A percentile compares a stretch with the other conserved stretches of the same genome.
phyloP scores from a whole-genome alignment of 1,140 invertebrate genomes.

The Portunus trituberculatus region DNA sequence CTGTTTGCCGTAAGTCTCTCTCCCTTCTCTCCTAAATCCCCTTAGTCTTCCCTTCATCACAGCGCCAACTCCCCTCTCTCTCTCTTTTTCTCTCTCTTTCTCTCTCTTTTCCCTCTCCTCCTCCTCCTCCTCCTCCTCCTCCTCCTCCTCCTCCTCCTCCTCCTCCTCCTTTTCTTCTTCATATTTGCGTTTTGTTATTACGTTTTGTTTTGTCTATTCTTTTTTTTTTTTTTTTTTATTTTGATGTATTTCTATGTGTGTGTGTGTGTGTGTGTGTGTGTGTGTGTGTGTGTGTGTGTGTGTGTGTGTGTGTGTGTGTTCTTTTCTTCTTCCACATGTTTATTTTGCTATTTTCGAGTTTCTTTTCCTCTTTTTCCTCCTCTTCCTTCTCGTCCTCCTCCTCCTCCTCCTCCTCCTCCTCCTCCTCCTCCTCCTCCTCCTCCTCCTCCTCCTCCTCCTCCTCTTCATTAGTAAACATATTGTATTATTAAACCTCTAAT shows the following conservation, averaged over 20 bases:
- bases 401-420: no score
- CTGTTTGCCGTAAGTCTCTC: not conserved
- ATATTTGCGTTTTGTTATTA: not conserved
- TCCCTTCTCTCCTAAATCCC: not conserved
- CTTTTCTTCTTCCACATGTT: no score
- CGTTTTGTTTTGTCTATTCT: not conserved
- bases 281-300: conserved; percentile 16
- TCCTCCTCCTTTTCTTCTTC: not conserved
- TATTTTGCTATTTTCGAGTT: not conserved
- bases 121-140: conserved; percentile 16
- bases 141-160: conserved; percentile 32
- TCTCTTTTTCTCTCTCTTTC: not conserved
- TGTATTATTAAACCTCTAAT: not conserved
- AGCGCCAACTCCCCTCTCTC: not conserved
- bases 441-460: not conserved
- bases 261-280: not conserved
- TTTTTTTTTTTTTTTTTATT: not conserved
- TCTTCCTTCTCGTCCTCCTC: not conserved
- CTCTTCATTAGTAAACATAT: not conserved
- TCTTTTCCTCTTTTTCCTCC: not conserved
- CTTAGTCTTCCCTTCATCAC: not conserved
- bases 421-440: not conserved
- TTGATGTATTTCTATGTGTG: not conserved
- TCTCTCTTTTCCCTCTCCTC: not conserved
- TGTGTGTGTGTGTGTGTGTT: not conserved